These are phyloP conservation scores for Mustelus asterias DNA, from an alignment of 2,113 vertebrate genomes.

Conservation along the genomic window DNA sequence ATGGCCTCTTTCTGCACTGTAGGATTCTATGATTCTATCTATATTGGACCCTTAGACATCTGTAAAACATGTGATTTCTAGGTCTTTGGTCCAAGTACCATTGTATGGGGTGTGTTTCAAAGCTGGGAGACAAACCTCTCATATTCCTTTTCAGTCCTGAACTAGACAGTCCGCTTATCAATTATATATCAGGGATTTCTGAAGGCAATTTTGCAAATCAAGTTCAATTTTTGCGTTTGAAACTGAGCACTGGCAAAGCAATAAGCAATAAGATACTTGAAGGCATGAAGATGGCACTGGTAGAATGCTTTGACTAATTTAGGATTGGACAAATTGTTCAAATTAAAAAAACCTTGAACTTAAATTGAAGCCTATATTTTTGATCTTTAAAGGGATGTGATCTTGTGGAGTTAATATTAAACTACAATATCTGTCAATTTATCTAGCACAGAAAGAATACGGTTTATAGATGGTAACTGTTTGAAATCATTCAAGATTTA, in stretches of 20 bases:
- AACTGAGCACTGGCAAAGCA: not conserved
- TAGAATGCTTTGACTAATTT: not conserved
- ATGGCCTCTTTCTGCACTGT: no score
- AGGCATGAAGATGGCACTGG: not conserved
- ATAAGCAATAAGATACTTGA: not conserved
- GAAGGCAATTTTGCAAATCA: not conserved
- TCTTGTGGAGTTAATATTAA: not conserved
- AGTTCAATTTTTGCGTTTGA: not conserved
- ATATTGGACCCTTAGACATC: not conserved
- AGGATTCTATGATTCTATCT: no score
- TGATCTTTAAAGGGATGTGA: not conserved
- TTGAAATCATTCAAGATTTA: not conserved
- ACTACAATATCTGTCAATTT: not conserved
- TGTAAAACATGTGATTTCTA: not conserved
- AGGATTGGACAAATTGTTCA: no score
- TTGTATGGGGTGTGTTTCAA: not conserved
- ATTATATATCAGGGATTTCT: not conserved
- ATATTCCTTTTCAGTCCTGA: not conserved
- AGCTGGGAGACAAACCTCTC: not conserved
- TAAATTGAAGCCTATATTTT: not conserved
- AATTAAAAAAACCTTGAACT: conserved; percentile 16
- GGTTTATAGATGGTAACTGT: not conserved
- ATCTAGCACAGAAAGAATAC: not conserved
- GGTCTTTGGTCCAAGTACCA: not conserved
- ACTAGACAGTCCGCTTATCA: no score